Percentiles rank a stretch among this genome's conserved stretches.
These are phyloP conservation scores for Halesus radiatus DNA, from an alignment of 1,140 invertebrate genomes.

Conservation along the genomic window DNA sequence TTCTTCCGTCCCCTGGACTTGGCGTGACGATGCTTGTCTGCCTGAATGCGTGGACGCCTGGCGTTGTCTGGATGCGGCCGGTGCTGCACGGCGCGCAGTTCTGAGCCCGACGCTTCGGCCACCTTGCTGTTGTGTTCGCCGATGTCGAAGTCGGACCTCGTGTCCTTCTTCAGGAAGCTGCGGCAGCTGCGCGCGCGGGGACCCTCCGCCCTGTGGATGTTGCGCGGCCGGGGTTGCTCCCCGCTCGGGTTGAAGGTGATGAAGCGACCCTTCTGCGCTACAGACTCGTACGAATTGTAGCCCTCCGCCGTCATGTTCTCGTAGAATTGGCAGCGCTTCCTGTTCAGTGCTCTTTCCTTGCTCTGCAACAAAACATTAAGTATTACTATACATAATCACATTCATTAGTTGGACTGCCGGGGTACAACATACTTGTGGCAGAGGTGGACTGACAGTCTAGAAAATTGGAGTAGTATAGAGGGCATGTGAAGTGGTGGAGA, in stretches of 20 bases:
- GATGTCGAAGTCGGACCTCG: constrained; percentile 64
- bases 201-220: constrained; percentile 60
- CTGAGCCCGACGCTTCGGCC: constrained; percentile 52
- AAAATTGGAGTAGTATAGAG: too few relatives aligned
- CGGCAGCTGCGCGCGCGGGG: constrained; percentile 65
- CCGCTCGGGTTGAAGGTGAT: constrained; percentile 70
- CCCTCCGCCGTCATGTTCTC: constrained; percentile 69
- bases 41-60: constrained; percentile 5
- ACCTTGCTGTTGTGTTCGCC: constrained; percentile 68
- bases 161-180: constrained; percentile 71
- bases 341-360: constrained; percentile 62
- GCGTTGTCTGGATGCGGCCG: background rate
- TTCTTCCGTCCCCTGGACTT: background rate
- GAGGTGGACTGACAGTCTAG: too few relatives aligned
- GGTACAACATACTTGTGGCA: too few relatives aligned
- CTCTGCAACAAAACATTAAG: constrained; percentile 60
- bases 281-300: constrained; percentile 70
- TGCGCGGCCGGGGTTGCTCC: constrained; percentile 59
- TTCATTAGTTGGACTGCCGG: too few relatives aligned
- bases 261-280: constrained; percentile 62
- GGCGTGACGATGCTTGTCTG: background rate
- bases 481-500: too few relatives aligned
- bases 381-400: too few relatives aligned
- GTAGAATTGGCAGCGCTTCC: constrained; percentile 70
- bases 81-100: background rate